Conservation (phyloP, 2,113 vertebrate genomes). For the Varanus komodoensis region DNA sequence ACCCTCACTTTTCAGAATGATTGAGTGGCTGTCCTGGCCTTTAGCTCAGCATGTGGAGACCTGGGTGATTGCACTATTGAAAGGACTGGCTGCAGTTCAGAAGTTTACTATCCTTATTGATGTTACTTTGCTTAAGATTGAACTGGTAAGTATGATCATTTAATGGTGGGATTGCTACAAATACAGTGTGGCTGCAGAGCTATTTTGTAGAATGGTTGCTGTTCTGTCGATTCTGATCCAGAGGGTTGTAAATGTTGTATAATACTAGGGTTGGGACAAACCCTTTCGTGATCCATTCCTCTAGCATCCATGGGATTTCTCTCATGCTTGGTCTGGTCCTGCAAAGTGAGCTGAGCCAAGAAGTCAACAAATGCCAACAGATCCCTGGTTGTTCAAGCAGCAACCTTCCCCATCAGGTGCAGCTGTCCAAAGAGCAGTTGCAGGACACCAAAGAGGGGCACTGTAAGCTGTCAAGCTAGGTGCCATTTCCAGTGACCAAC, state of each 20-base stretch:
- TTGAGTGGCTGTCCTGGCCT: conserved; percentile 99
- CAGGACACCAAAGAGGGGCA: too few species aligned
- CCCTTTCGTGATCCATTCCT: too few species aligned
- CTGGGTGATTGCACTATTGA: conserved; percentile 95
- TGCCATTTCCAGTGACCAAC: too few species aligned
- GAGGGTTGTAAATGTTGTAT: not conserved
- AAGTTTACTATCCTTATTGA: conserved; percentile 99
- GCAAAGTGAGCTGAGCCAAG: too few species aligned
- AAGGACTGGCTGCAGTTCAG: conserved; percentile 96
- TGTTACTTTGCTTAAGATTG: conserved; percentile 96
- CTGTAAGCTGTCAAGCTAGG: too few species aligned
- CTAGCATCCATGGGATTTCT: too few species aligned
- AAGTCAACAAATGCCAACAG: too few species aligned
- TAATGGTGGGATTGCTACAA: not conserved
- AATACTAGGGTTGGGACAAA: not conserved
- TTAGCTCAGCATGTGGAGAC: conserved; percentile 95
- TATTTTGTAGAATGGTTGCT: not conserved
- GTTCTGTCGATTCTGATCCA: not conserved
- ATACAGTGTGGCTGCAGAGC: not conserved
- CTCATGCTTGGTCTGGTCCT: too few species aligned
- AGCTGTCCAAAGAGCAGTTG: too few species aligned
- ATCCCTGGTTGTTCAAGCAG: too few species aligned
- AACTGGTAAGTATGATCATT: conserved; percentile 84
- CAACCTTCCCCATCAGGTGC: too few species aligned
- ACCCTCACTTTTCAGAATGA: conserved; percentile 88